These are phyloP conservation scores for Carabus problematicus DNA, from an alignment of 2,888 invertebrate species.

Conservation along the genomic window DNA sequence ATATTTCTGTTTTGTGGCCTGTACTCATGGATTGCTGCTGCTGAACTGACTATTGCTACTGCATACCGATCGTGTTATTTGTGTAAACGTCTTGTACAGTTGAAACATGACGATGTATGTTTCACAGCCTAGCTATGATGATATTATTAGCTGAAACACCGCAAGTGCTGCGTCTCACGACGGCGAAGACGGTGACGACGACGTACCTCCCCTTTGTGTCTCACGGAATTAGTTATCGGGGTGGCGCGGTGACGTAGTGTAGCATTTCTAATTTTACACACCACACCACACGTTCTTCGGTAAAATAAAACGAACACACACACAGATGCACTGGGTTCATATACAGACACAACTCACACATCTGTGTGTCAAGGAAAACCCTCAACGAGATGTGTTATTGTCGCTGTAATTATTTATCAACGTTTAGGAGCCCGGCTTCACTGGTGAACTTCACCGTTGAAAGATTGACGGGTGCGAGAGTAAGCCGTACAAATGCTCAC, in stretches of 20 bases:
- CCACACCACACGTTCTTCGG: constrained; percentile 16
- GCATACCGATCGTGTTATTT: constrained; percentile 32
- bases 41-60: not conserved
- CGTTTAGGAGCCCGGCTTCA: constrained; percentile 20
- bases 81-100: constrained; percentile 29
- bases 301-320: constrained; percentile 31
- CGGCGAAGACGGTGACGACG: not conserved
- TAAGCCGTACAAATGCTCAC: not conserved
- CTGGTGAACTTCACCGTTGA: constrained; percentile 18
- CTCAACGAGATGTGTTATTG: constrained; percentile 27
- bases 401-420: constrained; percentile 38
- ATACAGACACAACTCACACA: not conserved
- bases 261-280: constrained; percentile 37
- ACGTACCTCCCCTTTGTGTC: constrained; percentile 26
- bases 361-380: constrained; percentile 17
- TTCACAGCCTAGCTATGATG: constrained; percentile 30
- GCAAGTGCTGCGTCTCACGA: constrained; percentile 26
- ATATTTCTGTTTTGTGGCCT: no score
- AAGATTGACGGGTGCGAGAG: constrained; percentile 25
- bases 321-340: constrained; percentile 8
- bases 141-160: constrained; percentile 40
- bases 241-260: constrained; percentile 15
- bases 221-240: constrained; percentile 19
- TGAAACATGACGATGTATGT: constrained; percentile 32
- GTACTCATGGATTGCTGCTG: not conserved